phyloP scores from a whole-genome alignment of 2,113 vertebrate genomes.

The Hydrolagus affinis region DNA sequence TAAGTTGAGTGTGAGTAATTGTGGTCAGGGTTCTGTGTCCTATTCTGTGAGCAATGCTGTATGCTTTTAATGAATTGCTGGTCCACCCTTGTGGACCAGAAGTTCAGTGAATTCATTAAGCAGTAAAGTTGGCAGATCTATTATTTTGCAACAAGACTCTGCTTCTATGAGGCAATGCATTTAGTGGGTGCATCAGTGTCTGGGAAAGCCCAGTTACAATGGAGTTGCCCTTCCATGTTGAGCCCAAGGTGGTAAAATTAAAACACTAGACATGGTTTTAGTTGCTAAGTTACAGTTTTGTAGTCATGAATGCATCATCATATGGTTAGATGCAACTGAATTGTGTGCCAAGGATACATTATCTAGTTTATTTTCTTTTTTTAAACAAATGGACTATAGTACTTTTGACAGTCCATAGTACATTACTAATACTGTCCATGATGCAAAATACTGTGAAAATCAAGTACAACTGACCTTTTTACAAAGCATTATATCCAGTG shows the following conservation, averaged over 20 bases:
- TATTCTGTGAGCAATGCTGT: not conserved
- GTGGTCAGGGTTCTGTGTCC: not conserved
- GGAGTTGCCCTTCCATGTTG: not conserved
- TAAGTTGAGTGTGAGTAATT: not conserved
- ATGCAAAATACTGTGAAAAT: conserved; percentile 22
- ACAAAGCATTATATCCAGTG: not conserved
- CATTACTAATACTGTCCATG: not conserved
- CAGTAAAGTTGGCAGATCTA: not conserved
- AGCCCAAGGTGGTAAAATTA: not conserved
- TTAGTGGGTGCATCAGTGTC: not conserved
- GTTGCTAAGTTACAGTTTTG: not conserved
- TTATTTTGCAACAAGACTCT: not conserved
- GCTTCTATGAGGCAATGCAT: not conserved
- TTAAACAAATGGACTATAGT: not conserved
- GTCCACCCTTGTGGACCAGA: no score
- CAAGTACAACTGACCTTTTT: not conserved
- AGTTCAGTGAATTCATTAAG: not conserved
- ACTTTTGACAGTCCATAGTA: conserved; percentile 10
- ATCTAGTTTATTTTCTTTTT: not conserved
- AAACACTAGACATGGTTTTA: not conserved
- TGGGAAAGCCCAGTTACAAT: not conserved
- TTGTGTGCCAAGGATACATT: not conserved
- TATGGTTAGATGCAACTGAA: no score
- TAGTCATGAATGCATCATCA: not conserved
- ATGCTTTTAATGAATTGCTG: not conserved